A percentile compares a stretch with the other conserved stretches of the same genome.
Evolutionary conservation across 1,140 invertebrate species (phyloP).

Genomic region (Caenorhabditis remanei): DNA sequence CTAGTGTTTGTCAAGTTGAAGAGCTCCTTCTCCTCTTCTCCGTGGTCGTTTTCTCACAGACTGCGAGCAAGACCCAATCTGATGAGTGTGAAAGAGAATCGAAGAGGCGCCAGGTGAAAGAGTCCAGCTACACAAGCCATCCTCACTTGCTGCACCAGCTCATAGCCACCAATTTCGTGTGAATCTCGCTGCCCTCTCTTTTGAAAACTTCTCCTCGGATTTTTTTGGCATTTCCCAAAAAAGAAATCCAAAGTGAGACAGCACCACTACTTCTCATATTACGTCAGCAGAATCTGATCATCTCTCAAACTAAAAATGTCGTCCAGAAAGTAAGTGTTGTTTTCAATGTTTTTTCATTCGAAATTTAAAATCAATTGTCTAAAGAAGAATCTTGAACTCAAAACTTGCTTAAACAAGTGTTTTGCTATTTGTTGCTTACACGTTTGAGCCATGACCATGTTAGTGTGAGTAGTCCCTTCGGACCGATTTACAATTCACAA

Average conservation of each 20-base stretch:
- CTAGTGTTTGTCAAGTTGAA: constrained; percentile 53
- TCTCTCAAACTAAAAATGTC: constrained; percentile 6
- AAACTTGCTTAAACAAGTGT: neutral
- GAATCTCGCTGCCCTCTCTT: constrained; percentile 30
- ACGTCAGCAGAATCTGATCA: constrained; percentile 15
- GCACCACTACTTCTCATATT: neutral
- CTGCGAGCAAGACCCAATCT: constrained; percentile 40
- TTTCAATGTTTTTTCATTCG: neutral
- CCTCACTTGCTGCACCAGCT: constrained; percentile 35
- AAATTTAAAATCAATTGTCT: no score
- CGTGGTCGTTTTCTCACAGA: constrained; percentile 20
- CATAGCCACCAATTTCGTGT: constrained; percentile 48
- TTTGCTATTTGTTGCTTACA: neutral
- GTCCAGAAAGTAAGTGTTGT: constrained; percentile 46
- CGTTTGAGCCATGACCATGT: neutral
- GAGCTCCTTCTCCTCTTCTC: constrained; percentile 15
- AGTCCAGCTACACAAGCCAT: constrained; percentile 41
- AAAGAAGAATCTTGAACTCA: no score
- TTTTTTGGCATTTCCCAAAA: neutral
- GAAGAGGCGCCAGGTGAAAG: constrained; percentile 52
- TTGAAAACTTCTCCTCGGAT: neutral
- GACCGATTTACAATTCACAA: constrained; percentile 42
- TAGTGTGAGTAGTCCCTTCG: constrained; percentile 33
- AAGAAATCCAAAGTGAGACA: neutral
- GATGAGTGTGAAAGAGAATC: constrained; percentile 55